Evolutionary conservation across 2,113 vertebrate species (phyloP).

Genomic region (Tetrax tetrax): DNA sequence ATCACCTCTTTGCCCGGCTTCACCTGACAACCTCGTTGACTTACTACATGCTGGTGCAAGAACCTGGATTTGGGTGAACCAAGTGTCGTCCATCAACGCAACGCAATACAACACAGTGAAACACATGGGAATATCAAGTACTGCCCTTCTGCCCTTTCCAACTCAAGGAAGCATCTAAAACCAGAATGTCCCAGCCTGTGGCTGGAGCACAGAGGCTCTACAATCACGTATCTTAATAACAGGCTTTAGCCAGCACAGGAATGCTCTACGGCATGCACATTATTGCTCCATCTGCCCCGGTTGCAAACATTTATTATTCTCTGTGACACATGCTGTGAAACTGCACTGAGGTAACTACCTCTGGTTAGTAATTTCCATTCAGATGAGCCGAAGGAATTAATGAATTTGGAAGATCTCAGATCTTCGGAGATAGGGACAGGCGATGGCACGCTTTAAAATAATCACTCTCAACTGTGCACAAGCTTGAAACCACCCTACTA

Average conservation of each 20-base stretch:
- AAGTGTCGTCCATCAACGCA: neutral
- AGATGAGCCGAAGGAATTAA: slow-evolving; percentile 60
- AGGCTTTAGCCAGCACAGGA: slow-evolving; percentile 29
- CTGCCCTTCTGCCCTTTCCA: neutral
- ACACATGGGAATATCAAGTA: neutral
- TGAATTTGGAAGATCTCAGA: slow-evolving; percentile 60
- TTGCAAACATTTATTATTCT: slow-evolving; percentile 53
- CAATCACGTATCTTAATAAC: neutral
- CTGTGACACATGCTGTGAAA: slow-evolving; percentile 56
- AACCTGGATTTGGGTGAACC: neutral
- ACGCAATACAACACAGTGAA: neutral
- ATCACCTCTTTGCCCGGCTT: neutral
- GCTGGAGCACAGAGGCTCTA: neutral
- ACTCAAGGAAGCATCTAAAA: neutral
- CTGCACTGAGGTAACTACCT: neutral
- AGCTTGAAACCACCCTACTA: slow-evolving; percentile 29
- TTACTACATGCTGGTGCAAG: neutral
- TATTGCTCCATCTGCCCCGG: slow-evolving; percentile 53
- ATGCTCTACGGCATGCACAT: neutral
- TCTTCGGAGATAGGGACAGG: slow-evolving; percentile 46
- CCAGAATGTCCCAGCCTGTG: neutral
- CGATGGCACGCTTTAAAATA: slow-evolving; percentile 41
- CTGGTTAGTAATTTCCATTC: slow-evolving; percentile 49
- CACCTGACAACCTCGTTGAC: neutral
- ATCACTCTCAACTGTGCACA: slow-evolving; percentile 24